Base-by-base conservation (phyloP, 2,888 invertebrate genomes). In the Sceliomorpha sp. region DNA sequence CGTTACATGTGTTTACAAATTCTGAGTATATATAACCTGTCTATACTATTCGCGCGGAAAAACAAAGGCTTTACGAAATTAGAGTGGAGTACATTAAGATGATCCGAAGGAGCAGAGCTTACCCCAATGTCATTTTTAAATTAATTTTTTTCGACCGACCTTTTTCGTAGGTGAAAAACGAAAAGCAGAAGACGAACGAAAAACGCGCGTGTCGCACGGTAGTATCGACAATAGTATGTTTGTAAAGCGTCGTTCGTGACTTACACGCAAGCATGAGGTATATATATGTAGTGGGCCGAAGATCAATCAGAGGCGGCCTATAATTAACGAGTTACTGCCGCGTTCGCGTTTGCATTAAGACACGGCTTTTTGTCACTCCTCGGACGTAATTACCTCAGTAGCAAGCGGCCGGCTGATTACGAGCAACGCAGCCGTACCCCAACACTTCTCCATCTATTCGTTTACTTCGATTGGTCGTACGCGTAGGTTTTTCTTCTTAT, bases 221-320 rank as follows among this genome's bases (percentile, higher is more conserved):
- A 72, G 78, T 84, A 84, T 85, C 80, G 83, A 84, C 80, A 80
- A 73, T 55, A 74, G 78, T 80, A 77, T 80, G 79, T 82, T 80
- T 75, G 79, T 79, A 72, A 40, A 51, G 70, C 37, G 58, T 47
- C 47, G 47, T 62, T 76, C 77, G 72, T 68, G 59, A 63, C 72
- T 34, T 62, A 55, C 44, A 50, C 40, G 70, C 34, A 64, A 53
- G 39, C 45, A 40, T 9, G n/a, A 56, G 26, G 58, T 51, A 59
- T 67, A 44, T 37, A 6, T 63, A 63, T 60, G 56, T 62, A 60
- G 17, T 73, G 79, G 77, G 76, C 77, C 82, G 73, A 85, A 85
- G 87, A 88, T 88, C 87, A 88, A 88, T 88, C 87, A 83, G 84
- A 76, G 77, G 85, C 87, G 86, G 86, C 79, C 84, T 87, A 83